A percentile compares a stretch with the other conserved stretches of the same genome.
Conservation (phyloP, 2,888 invertebrate genomes). For the Oxytorus armatus region DNA sequence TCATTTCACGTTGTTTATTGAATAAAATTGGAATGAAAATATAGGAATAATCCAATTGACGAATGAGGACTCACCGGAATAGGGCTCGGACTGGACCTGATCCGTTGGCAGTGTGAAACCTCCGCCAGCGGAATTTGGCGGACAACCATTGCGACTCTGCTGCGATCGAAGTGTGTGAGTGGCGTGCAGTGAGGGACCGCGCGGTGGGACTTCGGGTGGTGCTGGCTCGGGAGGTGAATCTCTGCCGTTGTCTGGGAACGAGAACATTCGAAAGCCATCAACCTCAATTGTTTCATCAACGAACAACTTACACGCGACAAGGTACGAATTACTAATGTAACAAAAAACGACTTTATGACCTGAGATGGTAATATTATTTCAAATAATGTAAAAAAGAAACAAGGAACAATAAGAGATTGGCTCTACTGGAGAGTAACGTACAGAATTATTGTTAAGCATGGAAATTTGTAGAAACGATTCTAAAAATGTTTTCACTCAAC, state of each 20-base stretch:
- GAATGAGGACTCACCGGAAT: constrained; percentile 76
- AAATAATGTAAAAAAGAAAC: neutral
- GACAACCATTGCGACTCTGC: constrained; percentile 80
- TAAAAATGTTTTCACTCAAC: no score
- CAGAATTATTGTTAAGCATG: no score
- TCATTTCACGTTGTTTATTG: neutral
- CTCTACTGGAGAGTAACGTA: no score
- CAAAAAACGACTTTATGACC: neutral
- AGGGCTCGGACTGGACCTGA: constrained; percentile 78
- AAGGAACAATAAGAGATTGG: no score
- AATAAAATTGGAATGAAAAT: constrained; percentile 10
- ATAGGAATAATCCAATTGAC: constrained; percentile 7
- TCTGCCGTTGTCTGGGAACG: constrained; percentile 86
- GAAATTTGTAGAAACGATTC: no score
- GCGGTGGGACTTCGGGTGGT: constrained; percentile 94
- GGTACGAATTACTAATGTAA: no score
- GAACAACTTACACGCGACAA: neutral
- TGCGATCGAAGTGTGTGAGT: constrained; percentile 86
- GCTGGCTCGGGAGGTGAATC: constrained; percentile 94
- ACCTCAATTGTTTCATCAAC: constrained; percentile 2
- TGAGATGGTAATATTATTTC: no score
- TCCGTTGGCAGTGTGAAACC: constrained; percentile 86
- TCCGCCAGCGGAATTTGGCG: constrained; percentile 77
- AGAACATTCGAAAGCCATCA: constrained; percentile 12
- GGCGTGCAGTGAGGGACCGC: constrained; percentile 91